Percentiles rank a stretch among this genome's conserved stretches.
Conservation (phyloP, 2,888 invertebrate species). For the Sarcophaga variegata region DNA sequence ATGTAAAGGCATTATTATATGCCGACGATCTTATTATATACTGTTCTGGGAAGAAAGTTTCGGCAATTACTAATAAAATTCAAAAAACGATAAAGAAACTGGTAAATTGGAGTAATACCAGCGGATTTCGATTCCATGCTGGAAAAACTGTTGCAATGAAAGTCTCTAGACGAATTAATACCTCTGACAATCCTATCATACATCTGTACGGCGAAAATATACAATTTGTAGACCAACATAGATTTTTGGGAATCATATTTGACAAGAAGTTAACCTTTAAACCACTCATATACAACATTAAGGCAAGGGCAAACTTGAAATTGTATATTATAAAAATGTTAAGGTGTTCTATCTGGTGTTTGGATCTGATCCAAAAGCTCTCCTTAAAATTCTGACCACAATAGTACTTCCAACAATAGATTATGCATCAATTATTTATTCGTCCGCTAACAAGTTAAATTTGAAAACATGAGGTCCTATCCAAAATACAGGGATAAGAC, state of each 20-base stretch:
- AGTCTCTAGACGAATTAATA: no score
- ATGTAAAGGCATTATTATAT: neutral
- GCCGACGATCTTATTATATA: neutral
- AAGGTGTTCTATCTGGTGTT: neutral
- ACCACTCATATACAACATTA: neutral
- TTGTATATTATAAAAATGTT: neutral
- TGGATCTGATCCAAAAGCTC: no score
- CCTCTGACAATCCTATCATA: no score
- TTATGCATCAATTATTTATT: no score
- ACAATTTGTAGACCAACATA: neutral
- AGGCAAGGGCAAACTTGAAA: neutral
- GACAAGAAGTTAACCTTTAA: neutral
- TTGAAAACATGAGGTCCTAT: no score
- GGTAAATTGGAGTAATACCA: constrained; percentile 15
- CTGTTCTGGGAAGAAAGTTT: no score
- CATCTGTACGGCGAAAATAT: neutral
- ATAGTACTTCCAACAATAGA: no score
- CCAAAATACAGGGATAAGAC: no score
- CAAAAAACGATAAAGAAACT: constrained; percentile 10
- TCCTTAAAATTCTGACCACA: no score
- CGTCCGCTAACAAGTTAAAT: no score
- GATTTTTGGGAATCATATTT: neutral
- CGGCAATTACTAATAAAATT: neutral
- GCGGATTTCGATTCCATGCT: constrained; percentile 14
- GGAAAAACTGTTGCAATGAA: constrained; percentile 11